Base-by-base conservation (phyloP, 2,888 invertebrate genomes). In the Agrotis exclamationis region DNA sequence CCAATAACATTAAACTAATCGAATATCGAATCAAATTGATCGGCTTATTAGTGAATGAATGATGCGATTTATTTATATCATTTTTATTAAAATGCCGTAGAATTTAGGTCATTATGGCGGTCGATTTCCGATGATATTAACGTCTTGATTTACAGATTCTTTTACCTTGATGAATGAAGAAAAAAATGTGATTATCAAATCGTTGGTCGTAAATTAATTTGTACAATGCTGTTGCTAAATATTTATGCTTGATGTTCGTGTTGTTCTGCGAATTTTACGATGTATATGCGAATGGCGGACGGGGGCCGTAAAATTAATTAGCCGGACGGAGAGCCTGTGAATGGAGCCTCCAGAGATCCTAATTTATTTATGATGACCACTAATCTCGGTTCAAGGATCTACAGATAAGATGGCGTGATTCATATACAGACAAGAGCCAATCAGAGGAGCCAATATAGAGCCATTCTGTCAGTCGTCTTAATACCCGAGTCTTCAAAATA, bases 291-390 rank as follows among this genome's bases (percentile, higher is more conserved):
- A 81, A 86, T 73, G 72, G 69, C 56, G 48, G 79, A 80, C 77
- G 74, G 74, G 80, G 76, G 82, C 82, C 82, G 85, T 91, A 89
- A 92, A 92, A 90, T 82, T 87, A 91, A 92, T 93, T 92, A 92
- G 87, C 78, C 39, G 76, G 68, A 74, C 82, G 80, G 79, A 88
- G 85, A 87, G 85, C 86, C 77, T 76, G 73, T 76, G 85, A 87
- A 87, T 83, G 75, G 66, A 85, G 70, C 76, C 74, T 76, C 74
- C 45, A 73, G 76, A 68, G 51, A 75, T 70, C 67, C 76, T 80
- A 79, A 80, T 83, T 78, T 75, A 66, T 68, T 53, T 59, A 24
- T 63, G 64, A 63, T 80, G 24, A 57, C 18, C 39, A 67, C 58
- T 80, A 74, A 84, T 72, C 71, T 73, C 45, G 5, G 44, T 33